These are phyloP conservation scores for Parazoanthus swiftii DNA, from an alignment of 92 coral and sea anemone species.

Conservation along the genomic window DNA sequence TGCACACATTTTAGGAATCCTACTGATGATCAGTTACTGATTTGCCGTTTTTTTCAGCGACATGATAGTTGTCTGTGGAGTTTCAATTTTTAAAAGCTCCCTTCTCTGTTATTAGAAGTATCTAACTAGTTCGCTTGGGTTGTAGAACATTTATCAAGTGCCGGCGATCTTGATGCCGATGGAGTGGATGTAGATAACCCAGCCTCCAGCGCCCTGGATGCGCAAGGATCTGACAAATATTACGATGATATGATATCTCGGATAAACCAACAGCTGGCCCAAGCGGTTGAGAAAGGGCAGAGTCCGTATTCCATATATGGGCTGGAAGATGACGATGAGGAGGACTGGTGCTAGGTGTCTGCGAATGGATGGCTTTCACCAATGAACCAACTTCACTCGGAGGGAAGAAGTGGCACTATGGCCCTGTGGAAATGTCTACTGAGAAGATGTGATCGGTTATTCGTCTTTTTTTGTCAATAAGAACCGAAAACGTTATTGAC, in stretches of 20 bases:
- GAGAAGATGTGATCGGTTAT: too few relatives aligned
- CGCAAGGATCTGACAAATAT: constrained; percentile 49
- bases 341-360: constrained; percentile 85
- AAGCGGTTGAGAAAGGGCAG: constrained; percentile 84
- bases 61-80: too few relatives aligned
- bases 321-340: constrained; percentile 89
- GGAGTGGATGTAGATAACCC: constrained; percentile 22
- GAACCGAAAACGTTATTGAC: not conserved
- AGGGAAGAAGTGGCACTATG: not conserved
- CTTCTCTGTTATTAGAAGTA: not conserved
- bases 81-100: not conserved
- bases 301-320: constrained; percentile 95
- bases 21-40: too few relatives aligned
- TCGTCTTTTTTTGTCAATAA: not conserved
- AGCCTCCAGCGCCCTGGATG: not conserved
- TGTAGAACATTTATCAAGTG: constrained; percentile 32
- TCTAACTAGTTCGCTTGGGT: not conserved
- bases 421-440: too few relatives aligned
- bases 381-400: not conserved
- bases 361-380: not conserved
- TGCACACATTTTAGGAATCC: too few relatives aligned
- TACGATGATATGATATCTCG: constrained; percentile 90
- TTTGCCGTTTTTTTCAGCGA: too few relatives aligned
- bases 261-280: constrained; percentile 79
- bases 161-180: constrained; percentile 27